Evolutionary conservation across 2,113 vertebrate genomes (phyloP).

Genomic region (Lates calcarifer): DNA sequence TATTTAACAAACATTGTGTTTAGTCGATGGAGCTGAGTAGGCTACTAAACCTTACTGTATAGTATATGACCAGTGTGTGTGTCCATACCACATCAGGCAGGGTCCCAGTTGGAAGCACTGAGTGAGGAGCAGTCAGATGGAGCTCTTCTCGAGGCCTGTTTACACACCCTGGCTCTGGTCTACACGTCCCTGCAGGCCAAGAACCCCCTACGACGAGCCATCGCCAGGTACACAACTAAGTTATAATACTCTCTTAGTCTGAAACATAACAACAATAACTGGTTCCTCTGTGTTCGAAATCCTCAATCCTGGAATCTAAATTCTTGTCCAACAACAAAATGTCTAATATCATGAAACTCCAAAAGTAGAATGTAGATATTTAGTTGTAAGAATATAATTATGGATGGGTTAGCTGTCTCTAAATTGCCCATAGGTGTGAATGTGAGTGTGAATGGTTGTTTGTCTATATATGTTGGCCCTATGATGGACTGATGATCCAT

Average conservation of each 20-base stretch:
- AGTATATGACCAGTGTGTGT: background rate
- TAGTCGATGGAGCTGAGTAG: background rate
- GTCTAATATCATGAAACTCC: background rate
- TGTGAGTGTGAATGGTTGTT: too few species aligned
- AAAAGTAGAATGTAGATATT: background rate
- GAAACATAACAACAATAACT: background rate
- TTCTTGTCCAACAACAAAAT: background rate
- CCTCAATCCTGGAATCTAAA: background rate
- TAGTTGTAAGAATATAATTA: background rate
- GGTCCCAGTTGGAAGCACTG: slow-evolving; percentile 85
- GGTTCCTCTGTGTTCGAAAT: background rate
- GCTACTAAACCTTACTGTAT: too few species aligned
- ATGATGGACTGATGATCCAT: too few species aligned
- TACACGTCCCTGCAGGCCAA: slow-evolving; percentile 88
- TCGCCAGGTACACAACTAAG: slow-evolving; percentile 76
- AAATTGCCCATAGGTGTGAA: too few species aligned
- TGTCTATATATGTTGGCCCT: too few species aligned
- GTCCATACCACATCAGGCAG: slow-evolving; percentile 78
- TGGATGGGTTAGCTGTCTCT: background rate
- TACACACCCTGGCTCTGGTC: slow-evolving; percentile 85
- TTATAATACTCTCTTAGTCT: background rate
- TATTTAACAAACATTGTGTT: background rate
- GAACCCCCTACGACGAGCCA: slow-evolving; percentile 92
- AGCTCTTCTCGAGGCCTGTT: slow-evolving; percentile 83
- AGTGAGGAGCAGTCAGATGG: slow-evolving; percentile 59